Evolutionary conservation across 2,888 invertebrate genomes (phyloP).

Genomic region (Amiota mariae): DNA sequence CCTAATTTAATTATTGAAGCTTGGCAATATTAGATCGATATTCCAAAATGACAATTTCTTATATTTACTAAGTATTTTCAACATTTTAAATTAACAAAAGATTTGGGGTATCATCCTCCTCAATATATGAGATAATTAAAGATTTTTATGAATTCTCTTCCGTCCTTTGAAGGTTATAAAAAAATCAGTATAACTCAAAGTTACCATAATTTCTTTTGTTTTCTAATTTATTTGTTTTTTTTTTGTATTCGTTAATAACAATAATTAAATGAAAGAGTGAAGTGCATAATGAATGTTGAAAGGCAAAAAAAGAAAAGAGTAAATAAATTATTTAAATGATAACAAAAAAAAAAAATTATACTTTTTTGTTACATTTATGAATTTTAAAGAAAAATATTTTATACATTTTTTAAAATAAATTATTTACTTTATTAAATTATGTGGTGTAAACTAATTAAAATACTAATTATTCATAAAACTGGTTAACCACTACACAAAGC

Average conservation of each 20-base stretch:
- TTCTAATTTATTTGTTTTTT: too few relatives aligned
- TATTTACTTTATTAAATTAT: neutral
- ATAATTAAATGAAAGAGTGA: neutral
- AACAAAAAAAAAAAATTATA: neutral
- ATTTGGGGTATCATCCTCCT: too few relatives aligned
- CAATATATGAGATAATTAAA: too few relatives aligned
- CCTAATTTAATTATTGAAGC: too few relatives aligned
- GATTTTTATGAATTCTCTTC: too few relatives aligned
- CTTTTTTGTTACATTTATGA: neutral
- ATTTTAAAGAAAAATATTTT: neutral
- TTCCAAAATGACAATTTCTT: too few relatives aligned
- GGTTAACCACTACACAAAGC: neutral
- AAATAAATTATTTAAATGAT: constrained; percentile 1
- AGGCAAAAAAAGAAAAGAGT: neutral
- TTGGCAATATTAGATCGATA: too few relatives aligned
- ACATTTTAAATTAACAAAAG: too few relatives aligned
- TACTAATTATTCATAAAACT: constrained; percentile 4
- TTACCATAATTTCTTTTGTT: too few relatives aligned
- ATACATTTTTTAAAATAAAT: neutral
- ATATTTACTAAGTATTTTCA: too few relatives aligned
- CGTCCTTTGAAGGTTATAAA: too few relatives aligned
- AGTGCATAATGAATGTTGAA: constrained; percentile 21
- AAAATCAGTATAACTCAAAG: too few relatives aligned
- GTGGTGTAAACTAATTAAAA: neutral
- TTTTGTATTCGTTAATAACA: neutral